phyloP scores from a whole-genome alignment of 2,113 vertebrate species.

The Poeciliopsis occidentalis region DNA sequence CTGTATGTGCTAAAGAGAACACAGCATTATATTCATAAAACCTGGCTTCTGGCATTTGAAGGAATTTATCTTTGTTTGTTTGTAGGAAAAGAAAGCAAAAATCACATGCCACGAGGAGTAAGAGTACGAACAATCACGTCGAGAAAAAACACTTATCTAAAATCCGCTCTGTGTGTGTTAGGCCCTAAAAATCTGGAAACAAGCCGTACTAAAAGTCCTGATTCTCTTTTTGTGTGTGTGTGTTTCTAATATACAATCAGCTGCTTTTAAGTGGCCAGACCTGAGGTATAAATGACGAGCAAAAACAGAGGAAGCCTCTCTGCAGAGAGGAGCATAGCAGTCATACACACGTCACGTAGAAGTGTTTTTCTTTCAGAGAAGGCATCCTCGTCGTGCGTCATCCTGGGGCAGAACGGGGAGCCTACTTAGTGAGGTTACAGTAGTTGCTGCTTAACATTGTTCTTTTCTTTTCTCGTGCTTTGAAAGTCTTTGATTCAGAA shows the following conservation, averaged over 20 bases:
- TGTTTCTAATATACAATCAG: constrained; percentile 78
- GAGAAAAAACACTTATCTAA: constrained; percentile 39
- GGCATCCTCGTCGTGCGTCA: constrained; percentile 24
- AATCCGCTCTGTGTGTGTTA: constrained; percentile 51
- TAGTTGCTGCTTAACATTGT: constrained; percentile 62
- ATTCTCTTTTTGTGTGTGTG: constrained; percentile 57
- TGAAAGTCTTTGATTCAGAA: constrained; percentile 68
- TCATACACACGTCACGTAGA: constrained; percentile 39
- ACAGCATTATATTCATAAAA: constrained; percentile 66
- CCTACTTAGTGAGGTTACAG: constrained; percentile 72
- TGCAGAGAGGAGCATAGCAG: constrained; percentile 56
- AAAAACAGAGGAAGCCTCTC: constrained; percentile 51
- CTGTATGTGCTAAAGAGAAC: constrained; percentile 69
- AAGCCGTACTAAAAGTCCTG: constrained; percentile 72
- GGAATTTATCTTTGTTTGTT: constrained; percentile 33
- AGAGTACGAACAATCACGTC: constrained; percentile 41
- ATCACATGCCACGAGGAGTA: constrained; percentile 29
- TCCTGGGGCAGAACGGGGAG: constrained; percentile 35
- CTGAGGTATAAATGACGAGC: constrained; percentile 82
- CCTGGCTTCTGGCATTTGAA: constrained; percentile 63
- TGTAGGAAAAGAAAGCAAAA: constrained; percentile 31
- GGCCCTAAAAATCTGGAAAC: constrained; percentile 64
- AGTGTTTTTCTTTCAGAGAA: constrained; percentile 29
- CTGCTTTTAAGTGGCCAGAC: constrained; percentile 78
- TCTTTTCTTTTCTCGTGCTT: constrained; percentile 39